Percentiles rank a stretch among this genome's conserved stretches.
Conservation (phyloP, 1,140 invertebrate genomes). For the Branchinecta lindahli region DNA sequence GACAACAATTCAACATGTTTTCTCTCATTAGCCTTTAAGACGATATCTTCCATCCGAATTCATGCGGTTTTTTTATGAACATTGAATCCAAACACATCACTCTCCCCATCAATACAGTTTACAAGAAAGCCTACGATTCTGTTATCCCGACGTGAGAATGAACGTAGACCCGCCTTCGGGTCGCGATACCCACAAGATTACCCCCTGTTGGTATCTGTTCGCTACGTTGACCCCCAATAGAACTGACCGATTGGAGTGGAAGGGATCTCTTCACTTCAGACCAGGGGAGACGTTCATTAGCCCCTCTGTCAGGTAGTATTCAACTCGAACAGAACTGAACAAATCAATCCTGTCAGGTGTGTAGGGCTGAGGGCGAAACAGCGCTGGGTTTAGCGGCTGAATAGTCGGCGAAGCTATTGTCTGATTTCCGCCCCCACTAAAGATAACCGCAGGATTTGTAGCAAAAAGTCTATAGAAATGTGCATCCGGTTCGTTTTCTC, state of each 20-base stretch:
- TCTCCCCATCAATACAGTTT: too few relatives aligned
- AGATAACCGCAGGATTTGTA: neutral
- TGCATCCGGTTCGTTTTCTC: conserved; percentile 4
- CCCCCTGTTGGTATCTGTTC: neutral
- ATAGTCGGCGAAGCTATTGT: conserved; percentile 1
- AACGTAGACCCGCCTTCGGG: too few relatives aligned
- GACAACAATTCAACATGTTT: too few relatives aligned
- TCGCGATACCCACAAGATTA: too few relatives aligned
- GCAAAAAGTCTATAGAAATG: neutral
- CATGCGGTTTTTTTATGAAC: too few relatives aligned
- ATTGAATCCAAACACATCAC: too few relatives aligned
- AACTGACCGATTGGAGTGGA: neutral
- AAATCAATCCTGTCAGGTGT: conserved; percentile 10
- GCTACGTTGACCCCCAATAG: neutral
- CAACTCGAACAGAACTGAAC: conserved; percentile 6
- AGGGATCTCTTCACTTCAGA: conserved; percentile 3
- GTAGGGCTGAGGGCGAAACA: neutral
- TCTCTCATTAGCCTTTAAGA: too few relatives aligned
- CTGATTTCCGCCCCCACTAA: neutral
- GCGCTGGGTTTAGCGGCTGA: neutral
- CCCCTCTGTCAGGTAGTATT: conserved; percentile 6
- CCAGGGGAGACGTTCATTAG: neutral
- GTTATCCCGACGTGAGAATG: too few relatives aligned
- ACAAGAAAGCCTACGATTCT: too few relatives aligned
- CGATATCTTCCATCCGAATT: too few relatives aligned